Percentiles rank a stretch among this genome's conserved stretches.
These are phyloP conservation scores for Drosophila quadrilineata DNA, from an alignment of 1,140 invertebrate species.

Conservation along the genomic window DNA sequence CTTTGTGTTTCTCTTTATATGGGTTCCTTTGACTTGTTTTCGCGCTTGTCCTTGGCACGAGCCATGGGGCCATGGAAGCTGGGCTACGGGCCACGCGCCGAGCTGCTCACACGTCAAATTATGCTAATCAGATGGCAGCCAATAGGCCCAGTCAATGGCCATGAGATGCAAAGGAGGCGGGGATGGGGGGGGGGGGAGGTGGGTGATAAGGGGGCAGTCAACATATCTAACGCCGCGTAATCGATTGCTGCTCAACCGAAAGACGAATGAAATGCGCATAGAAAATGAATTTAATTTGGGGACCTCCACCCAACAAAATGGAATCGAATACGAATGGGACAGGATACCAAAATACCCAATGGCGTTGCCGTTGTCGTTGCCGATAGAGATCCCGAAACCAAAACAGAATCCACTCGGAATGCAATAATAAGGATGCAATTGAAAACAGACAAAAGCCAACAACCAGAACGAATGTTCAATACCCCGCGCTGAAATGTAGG, in stretches of 20 bases:
- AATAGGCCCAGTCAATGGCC: not conserved
- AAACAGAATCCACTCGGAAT: too few relatives aligned
- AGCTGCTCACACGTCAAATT: constrained; percentile 57
- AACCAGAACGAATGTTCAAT: too few relatives aligned
- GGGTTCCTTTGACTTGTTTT: constrained; percentile 28
- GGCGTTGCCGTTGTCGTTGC: too few relatives aligned
- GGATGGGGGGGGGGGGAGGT: not conserved
- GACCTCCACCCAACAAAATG: not conserved
- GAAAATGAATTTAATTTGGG: constrained; percentile 47
- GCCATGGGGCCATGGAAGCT: too few relatives aligned
- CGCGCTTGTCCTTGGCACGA: constrained; percentile 36
- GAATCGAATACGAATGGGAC: not conserved
- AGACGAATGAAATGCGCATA: constrained; percentile 16
- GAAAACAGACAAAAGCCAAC: too few relatives aligned
- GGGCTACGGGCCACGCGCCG: constrained; percentile 19
- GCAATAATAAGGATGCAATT: too few relatives aligned
- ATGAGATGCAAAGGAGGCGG: not conserved
- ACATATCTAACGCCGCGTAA: constrained; percentile 41
- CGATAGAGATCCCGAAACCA: too few relatives aligned
- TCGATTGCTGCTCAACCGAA: constrained; percentile 48
- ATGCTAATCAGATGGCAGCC: constrained; percentile 61
- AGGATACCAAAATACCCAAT: too few relatives aligned
- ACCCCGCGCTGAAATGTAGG: too few relatives aligned
- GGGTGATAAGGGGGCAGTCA: constrained; percentile 5
- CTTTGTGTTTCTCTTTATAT: too few relatives aligned